phyloP scores from a whole-genome alignment of 2,797 vertebrate species.

The Myiotriccus ornatus region DNA sequence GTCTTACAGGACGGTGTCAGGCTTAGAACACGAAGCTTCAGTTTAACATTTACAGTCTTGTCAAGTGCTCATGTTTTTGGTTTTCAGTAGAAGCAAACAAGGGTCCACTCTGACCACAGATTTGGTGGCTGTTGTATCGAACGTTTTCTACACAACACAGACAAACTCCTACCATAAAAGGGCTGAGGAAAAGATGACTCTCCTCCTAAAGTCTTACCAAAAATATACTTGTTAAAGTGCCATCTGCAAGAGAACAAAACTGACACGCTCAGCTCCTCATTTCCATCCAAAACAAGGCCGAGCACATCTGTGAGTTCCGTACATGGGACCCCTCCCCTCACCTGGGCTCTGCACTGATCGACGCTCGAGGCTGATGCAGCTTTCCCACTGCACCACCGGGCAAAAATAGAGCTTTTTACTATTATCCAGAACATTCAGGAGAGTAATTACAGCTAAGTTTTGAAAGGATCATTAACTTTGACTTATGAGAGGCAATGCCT shows the following conservation, averaged over 20 bases:
- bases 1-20: neutral
- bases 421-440: slow-evolving; percentile 51
- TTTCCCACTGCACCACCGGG: slow-evolving; percentile 21
- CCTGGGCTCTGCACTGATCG: neutral
- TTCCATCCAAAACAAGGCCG: slow-evolving; percentile 1
- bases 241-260: slow-evolving; percentile 48
- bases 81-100: neutral
- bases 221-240: slow-evolving; percentile 65
- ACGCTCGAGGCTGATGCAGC: neutral
- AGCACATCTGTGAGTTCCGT: neutral
- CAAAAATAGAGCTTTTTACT: slow-evolving; percentile 50
- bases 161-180: slow-evolving; percentile 34
- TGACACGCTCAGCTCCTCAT: slow-evolving; percentile 23
- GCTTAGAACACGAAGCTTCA: neutral
- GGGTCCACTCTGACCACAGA: neutral
- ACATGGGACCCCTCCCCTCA: neutral
- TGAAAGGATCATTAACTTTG: slow-evolving; percentile 65
- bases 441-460: slow-evolving; percentile 42
- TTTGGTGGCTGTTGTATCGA: neutral
- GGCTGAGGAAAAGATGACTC: slow-evolving; percentile 43
- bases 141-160: neutral
- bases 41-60: neutral
- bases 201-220: slow-evolving; percentile 39
- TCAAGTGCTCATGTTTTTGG: neutral
- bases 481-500: slow-evolving; percentile 47